Conservation (phyloP, 1,140 invertebrate genomes). For the Lasioglossum albipes region DNA sequence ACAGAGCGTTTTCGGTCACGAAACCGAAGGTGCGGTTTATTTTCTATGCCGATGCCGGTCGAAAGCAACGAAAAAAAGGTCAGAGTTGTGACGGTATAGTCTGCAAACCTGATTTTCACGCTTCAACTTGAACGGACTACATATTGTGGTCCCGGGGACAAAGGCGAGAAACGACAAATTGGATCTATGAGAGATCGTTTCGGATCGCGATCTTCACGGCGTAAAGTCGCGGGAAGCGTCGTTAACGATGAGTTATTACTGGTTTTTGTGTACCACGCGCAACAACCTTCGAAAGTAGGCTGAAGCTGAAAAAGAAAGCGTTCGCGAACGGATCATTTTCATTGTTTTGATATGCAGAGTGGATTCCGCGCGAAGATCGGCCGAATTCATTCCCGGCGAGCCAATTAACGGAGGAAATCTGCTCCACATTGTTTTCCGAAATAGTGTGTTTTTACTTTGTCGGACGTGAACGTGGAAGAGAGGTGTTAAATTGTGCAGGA, state of each 20-base stretch:
- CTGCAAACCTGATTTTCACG: neutral
- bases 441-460: no score
- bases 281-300: constrained; percentile 20
- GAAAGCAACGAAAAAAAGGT: constrained; percentile 42
- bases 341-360: constrained; percentile 29
- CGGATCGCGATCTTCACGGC: neutral
- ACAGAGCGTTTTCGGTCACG: neutral
- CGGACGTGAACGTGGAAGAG: no score
- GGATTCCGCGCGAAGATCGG: neutral
- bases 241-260: neutral
- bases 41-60: neutral
- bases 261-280: neutral
- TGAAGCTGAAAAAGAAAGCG: constrained; percentile 43
- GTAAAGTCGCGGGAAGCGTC: neutral
- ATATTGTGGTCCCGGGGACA: no score
- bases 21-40: neutral
- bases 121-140: no score
- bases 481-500: no score
- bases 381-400: constrained; percentile 17
- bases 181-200: no score
- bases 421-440: no score
- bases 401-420: neutral
- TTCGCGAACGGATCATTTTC: constrained; percentile 28
- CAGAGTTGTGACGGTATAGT: constrained; percentile 28
- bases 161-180: no score